These are phyloP conservation scores for Thyatira batis DNA, from an alignment of 2,888 invertebrate species.

Conservation along the genomic window DNA sequence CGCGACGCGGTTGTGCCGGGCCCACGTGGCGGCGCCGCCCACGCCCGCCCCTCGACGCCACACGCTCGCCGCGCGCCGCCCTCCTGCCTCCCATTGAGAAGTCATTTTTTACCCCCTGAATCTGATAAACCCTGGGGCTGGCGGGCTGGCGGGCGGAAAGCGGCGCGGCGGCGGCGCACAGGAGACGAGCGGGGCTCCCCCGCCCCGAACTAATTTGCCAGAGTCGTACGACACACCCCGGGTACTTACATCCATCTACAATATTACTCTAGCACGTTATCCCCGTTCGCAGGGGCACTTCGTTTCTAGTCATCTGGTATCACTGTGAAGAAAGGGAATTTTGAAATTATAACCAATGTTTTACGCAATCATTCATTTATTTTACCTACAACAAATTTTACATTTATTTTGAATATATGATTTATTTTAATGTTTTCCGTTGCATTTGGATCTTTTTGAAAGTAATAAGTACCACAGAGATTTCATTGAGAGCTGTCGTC, in stretches of 20 bases:
- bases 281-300: conserved; percentile 74
- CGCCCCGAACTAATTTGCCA: conserved; percentile 82
- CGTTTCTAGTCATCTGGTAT: conserved; percentile 72
- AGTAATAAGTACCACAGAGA: too few species aligned
- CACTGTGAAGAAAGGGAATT: conserved; percentile 62
- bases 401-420: too few species aligned
- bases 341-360: conserved; percentile 50
- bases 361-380: too few species aligned
- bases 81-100: conserved; percentile 80
- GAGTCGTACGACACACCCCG: conserved; percentile 82
- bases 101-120: conserved; percentile 81
- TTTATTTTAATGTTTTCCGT: too few species aligned
- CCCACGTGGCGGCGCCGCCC: conserved; percentile 78
- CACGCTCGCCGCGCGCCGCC: conserved; percentile 55
- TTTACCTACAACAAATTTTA: too few species aligned
- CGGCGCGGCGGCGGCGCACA: conserved; percentile 39
- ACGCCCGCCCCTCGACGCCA: conserved; percentile 67
- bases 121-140: conserved; percentile 76
- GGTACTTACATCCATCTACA: conserved; percentile 82
- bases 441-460: too few species aligned
- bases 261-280: conserved; percentile 81
- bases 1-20: conserved; percentile 54
- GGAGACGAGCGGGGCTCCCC: conserved; percentile 68
- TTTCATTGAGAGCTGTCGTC: too few species aligned
- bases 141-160: conserved; percentile 40